phyloP scores from a whole-genome alignment of 2,797 vertebrate genomes.

The Zalophus californianus region DNA sequence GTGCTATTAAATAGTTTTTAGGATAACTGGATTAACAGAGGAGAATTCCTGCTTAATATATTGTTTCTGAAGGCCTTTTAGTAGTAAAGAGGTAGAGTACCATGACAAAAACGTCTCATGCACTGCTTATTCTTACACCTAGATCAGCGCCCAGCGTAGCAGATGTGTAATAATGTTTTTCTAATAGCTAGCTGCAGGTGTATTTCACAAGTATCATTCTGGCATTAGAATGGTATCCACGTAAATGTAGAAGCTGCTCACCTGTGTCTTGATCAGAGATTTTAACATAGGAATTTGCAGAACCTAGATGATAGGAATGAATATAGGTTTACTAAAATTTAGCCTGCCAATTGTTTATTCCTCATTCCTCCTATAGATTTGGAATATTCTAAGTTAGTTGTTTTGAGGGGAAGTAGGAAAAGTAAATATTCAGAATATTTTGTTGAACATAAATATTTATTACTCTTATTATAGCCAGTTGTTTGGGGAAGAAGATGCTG shows the following conservation, averaged over 20 bases:
- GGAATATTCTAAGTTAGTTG: background rate
- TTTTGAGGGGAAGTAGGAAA: background rate
- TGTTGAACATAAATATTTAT: slow-evolving; percentile 45
- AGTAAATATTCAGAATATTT: background rate
- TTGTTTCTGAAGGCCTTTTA: background rate
- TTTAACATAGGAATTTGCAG: background rate
- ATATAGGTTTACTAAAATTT: background rate
- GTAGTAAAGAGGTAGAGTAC: background rate
- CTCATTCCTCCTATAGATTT: background rate
- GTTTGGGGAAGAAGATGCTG: slow-evolving; percentile 99
- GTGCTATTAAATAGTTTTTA: background rate
- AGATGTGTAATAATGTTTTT: background rate
- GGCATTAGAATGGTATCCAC: background rate
- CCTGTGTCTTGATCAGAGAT: background rate
- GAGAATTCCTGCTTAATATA: background rate
- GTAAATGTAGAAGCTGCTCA: background rate
- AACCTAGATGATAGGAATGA: background rate
- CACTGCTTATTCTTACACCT: background rate
- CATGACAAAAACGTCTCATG: background rate
- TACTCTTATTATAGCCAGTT: slow-evolving; percentile 91
- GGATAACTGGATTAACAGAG: background rate
- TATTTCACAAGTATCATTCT: background rate
- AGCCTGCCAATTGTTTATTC: background rate
- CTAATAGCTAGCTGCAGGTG: background rate
- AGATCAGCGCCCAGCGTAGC: too few relatives aligned